Evolutionary conservation across 2,113 vertebrate species (phyloP).

Genomic region (Hypocryptadius cinnamomeus): DNA sequence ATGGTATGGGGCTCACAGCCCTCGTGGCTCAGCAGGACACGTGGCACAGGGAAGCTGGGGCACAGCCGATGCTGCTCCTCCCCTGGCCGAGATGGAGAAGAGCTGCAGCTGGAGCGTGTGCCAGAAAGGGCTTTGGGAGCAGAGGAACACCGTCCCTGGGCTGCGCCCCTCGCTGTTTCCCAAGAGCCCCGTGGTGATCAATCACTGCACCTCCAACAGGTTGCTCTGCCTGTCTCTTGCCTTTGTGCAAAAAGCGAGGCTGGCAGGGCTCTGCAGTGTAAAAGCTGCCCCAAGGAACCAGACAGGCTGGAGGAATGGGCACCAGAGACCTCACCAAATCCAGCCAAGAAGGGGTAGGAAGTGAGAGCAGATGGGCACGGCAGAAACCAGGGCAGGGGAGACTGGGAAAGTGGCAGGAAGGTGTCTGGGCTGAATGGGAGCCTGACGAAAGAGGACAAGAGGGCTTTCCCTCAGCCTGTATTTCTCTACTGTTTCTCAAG

Average conservation of each 20-base stretch:
- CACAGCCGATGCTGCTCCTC: not conserved
- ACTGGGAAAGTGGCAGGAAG: not conserved
- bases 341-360: not conserved
- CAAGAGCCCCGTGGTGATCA: not conserved
- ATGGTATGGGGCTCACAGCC: not conserved
- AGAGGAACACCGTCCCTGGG: not conserved
- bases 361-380: not conserved
- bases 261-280: not conserved
- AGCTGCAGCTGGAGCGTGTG: not conserved
- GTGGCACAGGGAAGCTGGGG: not conserved
- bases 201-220: not conserved
- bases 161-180: not conserved
- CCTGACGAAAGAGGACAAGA: not conserved
- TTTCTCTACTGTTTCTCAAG: not conserved
- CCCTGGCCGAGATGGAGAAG: not conserved
- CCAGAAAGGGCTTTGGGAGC: not conserved
- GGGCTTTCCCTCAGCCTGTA: not conserved
- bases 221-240: not conserved
- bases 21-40: not conserved
- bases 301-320: not conserved
- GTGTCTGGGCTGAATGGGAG: not conserved
- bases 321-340: not conserved
- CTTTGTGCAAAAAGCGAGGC: not conserved
- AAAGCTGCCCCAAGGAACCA: not conserved
- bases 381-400: not conserved